Evolutionary conservation across 2,888 invertebrate species (phyloP).

Genomic region (Andricus curvator): DNA sequence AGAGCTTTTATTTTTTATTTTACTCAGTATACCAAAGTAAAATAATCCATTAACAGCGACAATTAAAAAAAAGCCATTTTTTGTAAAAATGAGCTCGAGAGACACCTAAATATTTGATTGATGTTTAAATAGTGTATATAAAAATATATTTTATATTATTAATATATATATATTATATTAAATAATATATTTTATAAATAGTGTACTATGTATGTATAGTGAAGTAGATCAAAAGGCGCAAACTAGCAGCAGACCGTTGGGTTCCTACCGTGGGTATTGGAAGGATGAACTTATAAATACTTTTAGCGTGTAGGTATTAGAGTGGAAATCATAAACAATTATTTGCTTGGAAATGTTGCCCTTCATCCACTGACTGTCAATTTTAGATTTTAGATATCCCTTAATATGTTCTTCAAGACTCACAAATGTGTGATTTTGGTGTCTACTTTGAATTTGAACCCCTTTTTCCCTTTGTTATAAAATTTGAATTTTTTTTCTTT

Average conservation of each 20-base stretch:
- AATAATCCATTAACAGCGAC: no score
- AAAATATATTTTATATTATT: no score
- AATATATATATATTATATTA: no score
- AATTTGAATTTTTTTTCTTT: background rate
- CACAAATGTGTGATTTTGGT: slow-evolving; percentile 25
- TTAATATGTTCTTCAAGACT: slow-evolving; percentile 14
- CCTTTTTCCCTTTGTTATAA: background rate
- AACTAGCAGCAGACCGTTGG: slow-evolving; percentile 62
- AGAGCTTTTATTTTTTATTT: no score
- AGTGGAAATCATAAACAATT: background rate
- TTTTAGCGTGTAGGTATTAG: slow-evolving; percentile 61
- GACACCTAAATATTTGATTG: background rate
- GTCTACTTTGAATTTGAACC: slow-evolving; percentile 21
- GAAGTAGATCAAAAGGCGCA: slow-evolving; percentile 59
- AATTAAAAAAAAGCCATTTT: no score
- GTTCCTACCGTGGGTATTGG: slow-evolving; percentile 64
- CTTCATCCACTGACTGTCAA: background rate
- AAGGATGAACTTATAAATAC: slow-evolving; percentile 65
- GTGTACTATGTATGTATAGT: no score
- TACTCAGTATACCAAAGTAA: no score
- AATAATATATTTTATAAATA: no score
- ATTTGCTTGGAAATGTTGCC: background rate
- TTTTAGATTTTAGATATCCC: background rate
- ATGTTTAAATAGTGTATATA: no score
- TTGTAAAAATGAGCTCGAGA: no score